Percentiles rank a stretch among this genome's conserved stretches.
These are phyloP conservation scores for Belgica antarctica DNA, from an alignment of 2,888 invertebrate species.

Conservation along the genomic window DNA sequence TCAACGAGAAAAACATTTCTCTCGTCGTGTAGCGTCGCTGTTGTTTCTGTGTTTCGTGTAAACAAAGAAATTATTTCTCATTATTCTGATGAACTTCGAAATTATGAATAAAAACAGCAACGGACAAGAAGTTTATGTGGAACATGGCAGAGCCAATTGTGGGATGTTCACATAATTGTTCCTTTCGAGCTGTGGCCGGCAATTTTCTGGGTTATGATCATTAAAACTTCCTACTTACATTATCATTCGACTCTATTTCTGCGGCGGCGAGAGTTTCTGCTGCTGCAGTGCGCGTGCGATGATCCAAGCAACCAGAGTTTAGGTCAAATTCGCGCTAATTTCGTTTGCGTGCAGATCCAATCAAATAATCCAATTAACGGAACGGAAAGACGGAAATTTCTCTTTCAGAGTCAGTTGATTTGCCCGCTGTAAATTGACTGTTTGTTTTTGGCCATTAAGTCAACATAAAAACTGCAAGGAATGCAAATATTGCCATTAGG, in stretches of 20 bases:
- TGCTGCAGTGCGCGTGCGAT: not conserved
- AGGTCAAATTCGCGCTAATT: conserved; percentile 15
- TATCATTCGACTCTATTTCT: not conserved
- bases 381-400: not conserved
- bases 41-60: conserved; percentile 25
- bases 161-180: conserved; percentile 7
- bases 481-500: conserved; percentile 38
- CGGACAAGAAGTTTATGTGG: not conserved
- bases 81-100: conserved; percentile 24
- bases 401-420: not conserved
- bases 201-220: conserved; percentile 8
- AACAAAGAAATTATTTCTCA: conserved; percentile 40
- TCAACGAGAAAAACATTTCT: not conserved
- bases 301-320: not conserved
- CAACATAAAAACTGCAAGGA: conserved; percentile 26
- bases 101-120: not conserved
- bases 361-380: conserved; percentile 23
- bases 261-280: not conserved
- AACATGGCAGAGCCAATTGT: not conserved
- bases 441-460: conserved; percentile 27
- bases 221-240: not conserved
- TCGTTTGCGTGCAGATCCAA: conserved; percentile 17
- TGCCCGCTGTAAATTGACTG: conserved; percentile 2
- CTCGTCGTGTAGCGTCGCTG: not conserved
- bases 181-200: no score